Conservation (phyloP, 2,888 invertebrate species). For the Tenthredo livida region DNA sequence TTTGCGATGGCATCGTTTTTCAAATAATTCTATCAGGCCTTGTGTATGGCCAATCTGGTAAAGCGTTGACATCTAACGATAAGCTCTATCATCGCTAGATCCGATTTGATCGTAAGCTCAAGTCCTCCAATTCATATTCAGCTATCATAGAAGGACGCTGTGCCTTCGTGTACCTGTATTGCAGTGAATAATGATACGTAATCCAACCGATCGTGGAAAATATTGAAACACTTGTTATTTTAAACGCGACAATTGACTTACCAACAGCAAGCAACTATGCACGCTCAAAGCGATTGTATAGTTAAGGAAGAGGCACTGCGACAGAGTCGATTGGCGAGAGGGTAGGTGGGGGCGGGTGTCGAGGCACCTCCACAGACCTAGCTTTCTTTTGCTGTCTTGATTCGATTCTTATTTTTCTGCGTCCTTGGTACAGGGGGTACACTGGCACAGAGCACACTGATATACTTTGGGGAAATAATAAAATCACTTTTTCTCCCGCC, state of each 20-base stretch:
- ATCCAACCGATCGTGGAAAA: conserved; percentile 4
- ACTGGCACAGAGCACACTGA: conserved; percentile 46
- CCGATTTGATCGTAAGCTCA: conserved; percentile 11
- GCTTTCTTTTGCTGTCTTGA: conserved; percentile 52
- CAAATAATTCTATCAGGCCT: not conserved
- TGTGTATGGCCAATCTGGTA: not conserved
- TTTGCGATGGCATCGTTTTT: not conserved
- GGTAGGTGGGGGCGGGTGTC: conserved; percentile 58
- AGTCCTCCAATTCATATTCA: not conserved
- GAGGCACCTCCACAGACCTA: conserved; percentile 59
- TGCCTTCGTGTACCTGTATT: not conserved
- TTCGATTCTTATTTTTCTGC: conserved; percentile 28
- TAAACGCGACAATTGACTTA: conserved; percentile 30
- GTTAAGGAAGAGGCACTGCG: conserved; percentile 50
- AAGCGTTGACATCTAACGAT: not conserved
- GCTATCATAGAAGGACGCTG: not conserved
- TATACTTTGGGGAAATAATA: not conserved
- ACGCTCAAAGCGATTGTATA: conserved; percentile 34
- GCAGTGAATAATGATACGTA: not conserved
- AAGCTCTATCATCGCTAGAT: conserved; percentile 5
- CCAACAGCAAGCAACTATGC: conserved; percentile 41
- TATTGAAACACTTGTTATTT: not conserved
- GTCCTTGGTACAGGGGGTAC: conserved; percentile 43
- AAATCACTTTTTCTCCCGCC: conserved; percentile 1
- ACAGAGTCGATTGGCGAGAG: conserved; percentile 31